Percentiles rank a stretch among this genome's conserved stretches.
Conservation (phyloP, 2,113 vertebrate species). For the Bubo blakistoni region DNA sequence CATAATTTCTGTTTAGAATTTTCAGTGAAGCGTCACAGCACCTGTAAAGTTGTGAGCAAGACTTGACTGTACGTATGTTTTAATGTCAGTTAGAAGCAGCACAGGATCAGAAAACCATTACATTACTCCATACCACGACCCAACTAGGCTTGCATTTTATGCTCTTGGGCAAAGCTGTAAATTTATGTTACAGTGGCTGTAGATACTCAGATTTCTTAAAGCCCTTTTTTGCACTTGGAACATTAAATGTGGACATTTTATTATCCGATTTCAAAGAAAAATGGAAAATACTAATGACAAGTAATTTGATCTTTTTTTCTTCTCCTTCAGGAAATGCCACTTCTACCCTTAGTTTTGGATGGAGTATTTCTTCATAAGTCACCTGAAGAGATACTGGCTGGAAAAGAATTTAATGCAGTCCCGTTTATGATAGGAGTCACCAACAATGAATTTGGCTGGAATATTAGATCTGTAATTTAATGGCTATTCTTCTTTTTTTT, state of each 20-base stretch:
- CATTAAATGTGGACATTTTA: background rate
- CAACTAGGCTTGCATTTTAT: background rate
- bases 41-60: background rate
- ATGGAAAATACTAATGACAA: background rate
- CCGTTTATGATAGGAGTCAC: constrained; percentile 79
- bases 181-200: background rate
- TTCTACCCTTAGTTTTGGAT: constrained; percentile 74
- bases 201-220: background rate
- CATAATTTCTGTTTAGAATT: background rate
- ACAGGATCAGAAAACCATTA: background rate
- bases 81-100: background rate
- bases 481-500: background rate
- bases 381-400: constrained; percentile 71
- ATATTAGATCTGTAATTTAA: constrained; percentile 64
- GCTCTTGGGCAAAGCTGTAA: background rate
- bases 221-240: background rate
- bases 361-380: constrained; percentile 73
- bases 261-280: background rate
- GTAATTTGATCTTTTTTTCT: background rate
- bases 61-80: background rate
- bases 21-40: background rate
- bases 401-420: constrained; percentile 71
- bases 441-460: constrained; percentile 84
- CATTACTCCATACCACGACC: background rate
- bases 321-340: background rate